Percentiles rank a stretch among this genome's conserved stretches.
These are phyloP conservation scores for Cerceris ruficornis DNA, from an alignment of 2,888 invertebrate genomes.

Conservation along the genomic window DNA sequence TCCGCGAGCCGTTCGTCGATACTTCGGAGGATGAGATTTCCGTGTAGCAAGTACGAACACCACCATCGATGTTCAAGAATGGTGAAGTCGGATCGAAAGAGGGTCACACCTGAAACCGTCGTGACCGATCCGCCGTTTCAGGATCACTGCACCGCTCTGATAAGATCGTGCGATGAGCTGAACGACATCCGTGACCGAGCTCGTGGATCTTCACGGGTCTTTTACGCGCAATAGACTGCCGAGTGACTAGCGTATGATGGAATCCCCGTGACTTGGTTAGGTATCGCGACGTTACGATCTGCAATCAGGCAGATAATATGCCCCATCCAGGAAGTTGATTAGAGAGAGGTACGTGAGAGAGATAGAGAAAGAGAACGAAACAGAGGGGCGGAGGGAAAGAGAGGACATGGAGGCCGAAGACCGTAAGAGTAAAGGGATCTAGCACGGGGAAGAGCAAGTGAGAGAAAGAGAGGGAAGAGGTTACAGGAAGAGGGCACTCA, in stretches of 20 bases:
- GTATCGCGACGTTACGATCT: constrained; percentile 74
- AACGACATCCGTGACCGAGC: constrained; percentile 53
- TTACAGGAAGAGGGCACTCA: constrained; percentile 79
- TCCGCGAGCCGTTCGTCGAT: neutral
- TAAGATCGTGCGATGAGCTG: constrained; percentile 35
- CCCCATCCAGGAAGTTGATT: constrained; percentile 79
- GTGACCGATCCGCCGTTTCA: constrained; percentile 31
- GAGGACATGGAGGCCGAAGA: constrained; percentile 59
- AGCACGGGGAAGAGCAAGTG: constrained; percentile 43
- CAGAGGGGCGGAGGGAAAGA: constrained; percentile 43
- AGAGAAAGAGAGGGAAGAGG: constrained; percentile 53
- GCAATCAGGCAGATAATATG: constrained; percentile 77
- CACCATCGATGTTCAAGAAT: too few relatives aligned
- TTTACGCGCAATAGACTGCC: constrained; percentile 58
- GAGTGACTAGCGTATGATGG: constrained; percentile 60
- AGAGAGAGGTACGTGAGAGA: constrained; percentile 62
- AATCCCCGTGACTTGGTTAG: constrained; percentile 59
- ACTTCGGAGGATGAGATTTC: too few relatives aligned
- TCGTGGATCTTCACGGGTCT: constrained; percentile 12
- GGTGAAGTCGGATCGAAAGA: constrained; percentile 1
- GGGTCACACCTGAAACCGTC: constrained; percentile 40
- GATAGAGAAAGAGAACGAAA: constrained; percentile 61
- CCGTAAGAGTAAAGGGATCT: constrained; percentile 68
- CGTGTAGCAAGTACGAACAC: too few relatives aligned
- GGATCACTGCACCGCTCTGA: constrained; percentile 53